Evolutionary conservation across 2,113 vertebrate species (phyloP).

Genomic region (Microcebus lehilahytsara): DNA sequence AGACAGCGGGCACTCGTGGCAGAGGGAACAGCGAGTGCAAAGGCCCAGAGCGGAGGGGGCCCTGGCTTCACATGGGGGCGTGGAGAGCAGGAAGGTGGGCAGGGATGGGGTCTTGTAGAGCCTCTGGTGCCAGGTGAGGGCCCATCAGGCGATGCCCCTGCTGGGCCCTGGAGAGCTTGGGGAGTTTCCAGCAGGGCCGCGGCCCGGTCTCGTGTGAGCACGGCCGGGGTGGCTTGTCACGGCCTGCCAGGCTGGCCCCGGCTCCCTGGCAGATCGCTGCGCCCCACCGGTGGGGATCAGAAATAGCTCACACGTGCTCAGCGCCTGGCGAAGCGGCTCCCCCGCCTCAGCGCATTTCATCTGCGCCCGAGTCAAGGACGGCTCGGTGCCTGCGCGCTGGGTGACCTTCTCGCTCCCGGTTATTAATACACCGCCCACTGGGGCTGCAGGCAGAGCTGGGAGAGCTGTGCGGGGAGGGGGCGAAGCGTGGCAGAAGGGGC

Average conservation of each 20-base stretch:
- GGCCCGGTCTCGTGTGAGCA: not conserved
- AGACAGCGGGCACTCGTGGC: not conserved
- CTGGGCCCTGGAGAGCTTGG: not conserved
- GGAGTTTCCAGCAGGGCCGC: not conserved
- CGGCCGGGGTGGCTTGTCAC: not conserved
- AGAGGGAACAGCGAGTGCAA: not conserved
- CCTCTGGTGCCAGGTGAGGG: not conserved
- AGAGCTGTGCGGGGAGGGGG: not conserved
- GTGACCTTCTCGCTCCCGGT: conserved; percentile 68
- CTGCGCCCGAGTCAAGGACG: conserved; percentile 61
- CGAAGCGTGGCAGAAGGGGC: not conserved
- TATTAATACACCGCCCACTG: conserved; percentile 65
- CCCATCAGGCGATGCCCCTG: not conserved
- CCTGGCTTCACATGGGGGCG: not conserved
- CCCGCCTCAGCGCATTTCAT: conserved; percentile 48
- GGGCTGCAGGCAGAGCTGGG: conserved; percentile 10
- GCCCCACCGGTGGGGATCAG: conserved; percentile 67
- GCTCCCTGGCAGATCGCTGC: conserved; percentile 31
- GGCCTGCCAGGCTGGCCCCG: not conserved
- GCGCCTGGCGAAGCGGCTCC: not conserved
- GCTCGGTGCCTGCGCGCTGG: not conserved
- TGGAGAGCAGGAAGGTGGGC: not conserved
- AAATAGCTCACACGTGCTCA: conserved; percentile 75
- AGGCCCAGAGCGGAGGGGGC: not conserved
- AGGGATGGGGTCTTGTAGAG: not conserved